phyloP scores from a whole-genome alignment of 2,113 vertebrate species.

The Melierax canorus region DNA sequence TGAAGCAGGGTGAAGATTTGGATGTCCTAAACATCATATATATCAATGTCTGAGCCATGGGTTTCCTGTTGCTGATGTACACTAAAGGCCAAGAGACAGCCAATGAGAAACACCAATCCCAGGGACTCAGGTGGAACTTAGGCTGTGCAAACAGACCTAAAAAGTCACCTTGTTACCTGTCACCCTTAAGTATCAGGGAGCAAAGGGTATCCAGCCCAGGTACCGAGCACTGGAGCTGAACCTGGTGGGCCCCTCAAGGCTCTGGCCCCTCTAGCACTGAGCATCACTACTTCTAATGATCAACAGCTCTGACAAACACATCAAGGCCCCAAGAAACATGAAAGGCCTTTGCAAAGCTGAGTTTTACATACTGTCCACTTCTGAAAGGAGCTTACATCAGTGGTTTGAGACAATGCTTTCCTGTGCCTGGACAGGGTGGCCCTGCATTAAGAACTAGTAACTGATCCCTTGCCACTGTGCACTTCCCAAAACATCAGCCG shows the following conservation, averaged over 20 bases:
- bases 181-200: neutral
- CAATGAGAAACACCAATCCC: neutral
- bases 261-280: neutral
- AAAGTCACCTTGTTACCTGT: neutral
- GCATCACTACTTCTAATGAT: neutral
- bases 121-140: neutral
- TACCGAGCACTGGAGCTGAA: neutral
- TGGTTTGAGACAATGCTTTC: neutral
- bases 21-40: neutral
- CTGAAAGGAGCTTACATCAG: neutral
- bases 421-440: neutral
- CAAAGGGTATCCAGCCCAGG: neutral
- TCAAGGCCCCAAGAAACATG: neutral
- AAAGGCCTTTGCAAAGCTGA: neutral
- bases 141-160: neutral
- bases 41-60: neutral
- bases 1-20: neutral
- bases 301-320: neutral
- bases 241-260: neutral
- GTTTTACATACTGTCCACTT: neutral
- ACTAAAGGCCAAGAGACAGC: neutral
- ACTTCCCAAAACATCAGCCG: neutral
- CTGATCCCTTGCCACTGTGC: neutral
- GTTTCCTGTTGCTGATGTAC: neutral
- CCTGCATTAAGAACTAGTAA: neutral